These are phyloP conservation scores for Alosa alosa DNA, from an alignment of 2,113 vertebrate species.

Conservation along the genomic window DNA sequence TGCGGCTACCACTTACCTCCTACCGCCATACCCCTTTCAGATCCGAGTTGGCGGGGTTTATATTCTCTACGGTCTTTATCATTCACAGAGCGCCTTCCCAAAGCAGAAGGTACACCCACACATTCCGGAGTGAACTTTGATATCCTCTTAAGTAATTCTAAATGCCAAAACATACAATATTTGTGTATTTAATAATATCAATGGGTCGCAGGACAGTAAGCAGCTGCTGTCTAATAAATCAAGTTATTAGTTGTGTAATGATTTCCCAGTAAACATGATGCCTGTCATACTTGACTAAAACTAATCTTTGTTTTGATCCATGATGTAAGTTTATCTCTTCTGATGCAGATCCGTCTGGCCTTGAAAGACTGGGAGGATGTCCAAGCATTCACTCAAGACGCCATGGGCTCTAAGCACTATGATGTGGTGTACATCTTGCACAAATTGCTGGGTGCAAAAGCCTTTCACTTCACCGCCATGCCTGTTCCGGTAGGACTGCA, in stretches of 20 bases:
- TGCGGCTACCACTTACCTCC: conserved; percentile 72
- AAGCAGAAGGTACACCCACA: conserved; percentile 77
- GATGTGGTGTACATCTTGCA: conserved; percentile 81
- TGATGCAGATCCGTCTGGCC: conserved; percentile 79
- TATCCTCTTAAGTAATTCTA: background rate
- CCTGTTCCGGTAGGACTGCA: conserved; percentile 74
- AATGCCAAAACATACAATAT: background rate
- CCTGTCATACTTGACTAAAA: background rate
- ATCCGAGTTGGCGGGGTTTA: conserved; percentile 91
- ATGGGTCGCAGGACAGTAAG: background rate
- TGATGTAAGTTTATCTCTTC: background rate
- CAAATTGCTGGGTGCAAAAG: conserved; percentile 76
- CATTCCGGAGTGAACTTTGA: background rate
- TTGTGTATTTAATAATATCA: background rate
- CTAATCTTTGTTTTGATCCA: background rate
- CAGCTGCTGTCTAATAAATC: background rate
- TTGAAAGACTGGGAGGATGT: conserved; percentile 88
- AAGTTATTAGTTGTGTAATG: background rate
- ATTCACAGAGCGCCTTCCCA: conserved; percentile 76
- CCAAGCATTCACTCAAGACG: conserved; percentile 79
- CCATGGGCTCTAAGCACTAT: conserved; percentile 79
- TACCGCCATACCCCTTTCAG: conserved; percentile 90
- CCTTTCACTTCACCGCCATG: conserved; percentile 88
- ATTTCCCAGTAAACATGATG: background rate
- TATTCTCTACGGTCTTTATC: conserved; percentile 83